phyloP scores from a whole-genome alignment of 2,797 vertebrate species.

The Aldrovandia affinis region DNA sequence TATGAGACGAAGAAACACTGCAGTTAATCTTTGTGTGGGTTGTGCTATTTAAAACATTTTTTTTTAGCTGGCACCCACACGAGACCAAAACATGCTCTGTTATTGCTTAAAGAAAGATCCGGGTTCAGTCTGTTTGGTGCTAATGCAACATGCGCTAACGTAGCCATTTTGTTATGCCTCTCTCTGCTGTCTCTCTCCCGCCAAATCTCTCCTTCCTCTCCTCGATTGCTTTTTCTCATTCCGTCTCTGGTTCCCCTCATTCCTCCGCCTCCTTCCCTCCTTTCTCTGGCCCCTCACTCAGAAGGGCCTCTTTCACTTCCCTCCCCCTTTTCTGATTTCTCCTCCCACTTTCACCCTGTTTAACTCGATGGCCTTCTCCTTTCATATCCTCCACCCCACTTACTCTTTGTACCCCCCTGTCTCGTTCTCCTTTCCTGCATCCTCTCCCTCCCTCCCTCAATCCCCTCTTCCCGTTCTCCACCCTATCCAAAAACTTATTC shows the following conservation, averaged over 20 bases:
- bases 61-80: neutral
- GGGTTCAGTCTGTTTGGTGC: neutral
- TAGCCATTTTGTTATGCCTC: conserved; percentile 8
- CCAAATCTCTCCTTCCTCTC: neutral
- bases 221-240: conserved; percentile 3
- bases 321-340: neutral
- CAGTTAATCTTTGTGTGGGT: conserved; percentile 7
- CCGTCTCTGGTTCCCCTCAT: conserved; percentile 4
- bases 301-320: conserved; percentile 13
- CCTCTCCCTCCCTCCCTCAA: neutral
- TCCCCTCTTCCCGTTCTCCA: no score
- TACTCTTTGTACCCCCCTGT: neutral
- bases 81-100: neutral
- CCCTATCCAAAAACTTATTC: neutral
- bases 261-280: conserved; percentile 14
- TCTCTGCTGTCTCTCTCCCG: conserved; percentile 26
- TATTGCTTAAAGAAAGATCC: neutral
- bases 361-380: conserved; percentile 19
- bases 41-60: neutral
- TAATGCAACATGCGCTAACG: neutral
- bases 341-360: conserved; percentile 34
- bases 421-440: neutral
- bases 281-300: conserved; percentile 14
- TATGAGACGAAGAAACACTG: neutral
- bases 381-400: neutral